Percentiles rank a stretch among this genome's conserved stretches.
phyloP scores from a whole-genome alignment of 2,113 vertebrate species.

The Anolis sagrei region DNA sequence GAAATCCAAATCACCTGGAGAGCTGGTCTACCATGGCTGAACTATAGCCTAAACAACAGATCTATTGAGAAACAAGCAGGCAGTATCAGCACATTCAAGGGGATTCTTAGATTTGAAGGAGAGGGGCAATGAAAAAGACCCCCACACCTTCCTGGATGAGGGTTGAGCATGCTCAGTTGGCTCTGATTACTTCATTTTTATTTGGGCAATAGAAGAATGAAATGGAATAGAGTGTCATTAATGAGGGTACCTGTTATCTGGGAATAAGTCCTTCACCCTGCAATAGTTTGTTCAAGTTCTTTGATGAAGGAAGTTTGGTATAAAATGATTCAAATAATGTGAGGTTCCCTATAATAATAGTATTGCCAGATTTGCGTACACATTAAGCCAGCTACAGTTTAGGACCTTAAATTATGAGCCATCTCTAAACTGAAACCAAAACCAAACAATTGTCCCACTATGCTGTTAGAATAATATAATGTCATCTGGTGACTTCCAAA shows the following conservation, averaged over 20 bases:
- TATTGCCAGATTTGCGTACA: too few relatives aligned
- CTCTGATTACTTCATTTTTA: too few relatives aligned
- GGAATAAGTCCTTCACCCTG: not conserved
- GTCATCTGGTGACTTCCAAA: too few relatives aligned
- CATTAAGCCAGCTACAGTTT: not conserved
- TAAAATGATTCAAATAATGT: conserved; percentile 3
- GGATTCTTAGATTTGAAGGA: too few relatives aligned
- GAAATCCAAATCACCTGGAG: too few relatives aligned
- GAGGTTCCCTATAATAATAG: not conserved
- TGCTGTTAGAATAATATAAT: too few relatives aligned
- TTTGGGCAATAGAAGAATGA: not conserved
- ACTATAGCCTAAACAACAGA: too few relatives aligned
- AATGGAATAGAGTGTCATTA: not conserved
- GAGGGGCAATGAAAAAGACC: not conserved
- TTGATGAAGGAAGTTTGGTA: not conserved
- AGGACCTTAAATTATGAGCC: too few relatives aligned
- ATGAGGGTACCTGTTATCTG: not conserved
- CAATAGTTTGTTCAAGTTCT: not conserved
- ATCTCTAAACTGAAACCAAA: too few relatives aligned
- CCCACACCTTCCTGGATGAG: too few relatives aligned
- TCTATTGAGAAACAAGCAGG: not conserved
- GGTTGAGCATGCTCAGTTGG: not conserved
- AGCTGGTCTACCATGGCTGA: too few relatives aligned
- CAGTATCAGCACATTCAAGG: not conserved
- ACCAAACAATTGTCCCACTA: too few relatives aligned